Base-by-base conservation (phyloP, 2,113 vertebrate genomes). In the Peromyscus maniculatus region DNA sequence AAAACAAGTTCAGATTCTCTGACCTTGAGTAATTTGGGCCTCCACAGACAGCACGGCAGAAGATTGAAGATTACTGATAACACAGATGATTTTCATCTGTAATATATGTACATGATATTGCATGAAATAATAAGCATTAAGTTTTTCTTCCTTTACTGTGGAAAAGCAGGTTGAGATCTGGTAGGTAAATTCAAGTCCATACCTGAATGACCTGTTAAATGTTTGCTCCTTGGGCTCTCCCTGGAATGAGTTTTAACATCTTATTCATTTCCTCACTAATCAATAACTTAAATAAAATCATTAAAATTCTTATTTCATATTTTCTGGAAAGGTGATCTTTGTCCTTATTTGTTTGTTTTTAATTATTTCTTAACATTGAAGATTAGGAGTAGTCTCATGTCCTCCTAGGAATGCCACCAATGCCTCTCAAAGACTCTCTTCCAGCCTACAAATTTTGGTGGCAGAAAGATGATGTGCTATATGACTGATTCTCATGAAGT, bases 281-380 rank as follows among this genome's bases (percentile, higher is more conserved):
- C 71, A 94, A 87, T 57, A 36, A 52, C 33, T 59, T 84, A 80
- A 75, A 55, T 83, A 79, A 91, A 92, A 66, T 71, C 16, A 83
- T 17, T 75, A 33, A 64, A 39, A 55, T 31, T 22, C 31, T 96
- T 19, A 43, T 77, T 78, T 86, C 77, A 82, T 55, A 93, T 83
- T 72, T 95, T 39, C 84, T 5, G 8, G 28, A 33, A 1, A 93
- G 8, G 19, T 67, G 36, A 67, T 80, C 72, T 91, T 80, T 55
- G 36, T 26, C 66, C 66, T 17, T 46, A 19, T 52, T 79, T 87
- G 5, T 33, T 91, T 77, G 31, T 49, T 74, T 95, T 72, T 26
- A 78, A 82, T 71, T 82, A 86, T 55, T 62, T 31, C 87, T 84
- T 89, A 82, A 87, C n/a, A 67, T 19, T 64, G 7, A 21, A n/a